Conservation (phyloP, 2,888 invertebrate genomes). For the Coleophora flavipennella region DNA sequence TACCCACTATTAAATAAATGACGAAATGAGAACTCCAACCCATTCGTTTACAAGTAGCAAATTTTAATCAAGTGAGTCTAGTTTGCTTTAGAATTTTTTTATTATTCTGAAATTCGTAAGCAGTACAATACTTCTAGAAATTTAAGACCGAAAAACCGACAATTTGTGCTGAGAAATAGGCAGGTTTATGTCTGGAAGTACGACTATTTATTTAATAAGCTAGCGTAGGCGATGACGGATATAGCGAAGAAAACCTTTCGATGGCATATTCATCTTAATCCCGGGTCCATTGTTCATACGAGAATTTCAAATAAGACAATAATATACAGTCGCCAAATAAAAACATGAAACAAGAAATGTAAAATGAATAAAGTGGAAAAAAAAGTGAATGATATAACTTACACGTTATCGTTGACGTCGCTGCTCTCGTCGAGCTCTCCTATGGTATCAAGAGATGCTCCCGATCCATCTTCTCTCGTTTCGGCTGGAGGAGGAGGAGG, state of each 20-base stretch:
- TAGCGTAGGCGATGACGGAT: constrained; percentile 35
- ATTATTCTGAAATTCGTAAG: too few species aligned
- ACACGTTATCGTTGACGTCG: constrained; percentile 56
- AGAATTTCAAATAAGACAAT: constrained; percentile 2
- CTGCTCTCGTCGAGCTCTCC: constrained; percentile 78
- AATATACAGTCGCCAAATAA: too few species aligned
- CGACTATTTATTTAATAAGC: constrained; percentile 37
- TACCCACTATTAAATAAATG: too few species aligned
- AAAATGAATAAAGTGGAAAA: too few species aligned
- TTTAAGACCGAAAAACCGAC: too few species aligned
- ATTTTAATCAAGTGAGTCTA: too few species aligned
- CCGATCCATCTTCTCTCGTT: constrained; percentile 69
- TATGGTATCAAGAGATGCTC: constrained; percentile 78
- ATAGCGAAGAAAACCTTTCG: constrained; percentile 37
- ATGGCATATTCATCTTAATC: constrained; percentile 34
- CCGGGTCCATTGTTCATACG: constrained; percentile 25
- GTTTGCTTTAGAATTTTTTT: too few species aligned
- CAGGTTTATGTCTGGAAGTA: constrained; percentile 33
- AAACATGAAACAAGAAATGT: too few species aligned
- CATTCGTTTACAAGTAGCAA: too few species aligned
- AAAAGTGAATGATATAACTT: constrained; percentile 26
- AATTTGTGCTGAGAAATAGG: constrained; percentile 25
- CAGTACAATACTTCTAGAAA: too few species aligned
- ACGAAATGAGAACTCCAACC: too few species aligned
- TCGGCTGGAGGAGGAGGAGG: constrained; percentile 57